Conservation (phyloP, 1,140 invertebrate genomes). For the Drosophila ambigua region DNA sequence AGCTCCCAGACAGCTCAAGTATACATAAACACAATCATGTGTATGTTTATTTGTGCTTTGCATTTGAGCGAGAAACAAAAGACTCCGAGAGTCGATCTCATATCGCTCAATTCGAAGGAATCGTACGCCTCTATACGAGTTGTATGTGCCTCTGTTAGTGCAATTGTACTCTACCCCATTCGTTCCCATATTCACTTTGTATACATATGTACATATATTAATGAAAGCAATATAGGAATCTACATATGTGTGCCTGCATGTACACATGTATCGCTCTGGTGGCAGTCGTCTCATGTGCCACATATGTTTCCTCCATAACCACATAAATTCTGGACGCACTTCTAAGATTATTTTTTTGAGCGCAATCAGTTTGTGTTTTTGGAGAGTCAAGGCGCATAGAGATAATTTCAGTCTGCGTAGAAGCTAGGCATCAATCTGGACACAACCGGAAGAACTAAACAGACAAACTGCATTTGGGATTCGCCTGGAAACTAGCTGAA, state of each 20-base stretch:
- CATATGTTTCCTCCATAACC: constrained; percentile 66
- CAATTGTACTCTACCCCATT: constrained; percentile 58
- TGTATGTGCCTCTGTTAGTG: constrained; percentile 38
- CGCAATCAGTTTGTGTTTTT: constrained; percentile 53
- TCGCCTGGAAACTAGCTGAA: constrained; percentile 3
- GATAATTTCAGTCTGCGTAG: constrained; percentile 28
- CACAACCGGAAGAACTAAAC: constrained; percentile 19
- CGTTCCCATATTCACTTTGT: constrained; percentile 26
- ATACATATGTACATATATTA: constrained; percentile 13
- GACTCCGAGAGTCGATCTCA: constrained; percentile 36
- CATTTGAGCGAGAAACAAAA: constrained; percentile 29
- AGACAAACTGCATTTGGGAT: constrained; percentile 13
- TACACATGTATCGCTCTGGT: constrained; percentile 34
- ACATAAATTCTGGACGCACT: constrained; percentile 63
- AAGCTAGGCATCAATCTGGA: constrained; percentile 3
- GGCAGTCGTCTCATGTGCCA: constrained; percentile 69
- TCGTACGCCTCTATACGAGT: constrained; percentile 6
- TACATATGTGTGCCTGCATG: constrained; percentile 7
- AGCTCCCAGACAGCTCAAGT: background rate
- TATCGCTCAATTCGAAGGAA: constrained; percentile 38
- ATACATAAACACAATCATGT: background rate
- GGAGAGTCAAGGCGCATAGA: constrained; percentile 27
- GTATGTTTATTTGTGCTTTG: background rate
- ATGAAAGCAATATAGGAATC: constrained; percentile 34
- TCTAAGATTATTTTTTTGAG: constrained; percentile 64